Conservation (phyloP, 2,888 invertebrate genomes). For the Clistopyga incitator region DNA sequence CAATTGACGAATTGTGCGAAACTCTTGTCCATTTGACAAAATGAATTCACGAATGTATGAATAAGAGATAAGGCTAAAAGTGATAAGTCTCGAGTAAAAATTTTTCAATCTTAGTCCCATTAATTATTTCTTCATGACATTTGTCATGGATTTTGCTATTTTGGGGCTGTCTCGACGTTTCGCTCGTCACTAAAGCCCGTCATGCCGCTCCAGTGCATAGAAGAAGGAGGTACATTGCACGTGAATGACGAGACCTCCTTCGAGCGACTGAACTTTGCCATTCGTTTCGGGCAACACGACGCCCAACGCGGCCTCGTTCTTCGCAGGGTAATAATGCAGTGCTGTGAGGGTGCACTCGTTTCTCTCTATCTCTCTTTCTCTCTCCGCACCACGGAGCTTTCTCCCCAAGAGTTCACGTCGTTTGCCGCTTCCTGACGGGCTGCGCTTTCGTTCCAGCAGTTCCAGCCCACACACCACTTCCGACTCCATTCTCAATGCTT, state of each 20-base stretch:
- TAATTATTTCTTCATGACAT: background rate
- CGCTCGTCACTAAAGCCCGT: background rate
- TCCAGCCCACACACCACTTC: conserved; percentile 10
- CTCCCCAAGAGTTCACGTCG: conserved; percentile 40
- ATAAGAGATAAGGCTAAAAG: background rate
- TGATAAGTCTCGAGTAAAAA: background rate
- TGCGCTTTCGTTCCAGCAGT: conserved; percentile 45
- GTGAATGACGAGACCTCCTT: conserved; percentile 58
- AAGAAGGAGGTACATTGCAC: conserved; percentile 25
- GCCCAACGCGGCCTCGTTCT: conserved; percentile 45
- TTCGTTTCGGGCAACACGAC: conserved; percentile 55
- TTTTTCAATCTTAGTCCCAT: background rate
- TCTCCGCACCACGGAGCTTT: conserved; percentile 3
- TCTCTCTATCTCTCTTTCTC: conserved; percentile 20
- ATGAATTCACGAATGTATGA: background rate
- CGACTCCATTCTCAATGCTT: conserved; percentile 34
- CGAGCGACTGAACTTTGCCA: conserved; percentile 59
- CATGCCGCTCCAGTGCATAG: background rate
- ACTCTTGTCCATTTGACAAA: background rate
- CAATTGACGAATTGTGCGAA: no score
- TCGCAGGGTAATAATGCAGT: conserved; percentile 48
- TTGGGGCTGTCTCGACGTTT: background rate
- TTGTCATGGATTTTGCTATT: background rate
- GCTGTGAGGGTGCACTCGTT: conserved; percentile 41
- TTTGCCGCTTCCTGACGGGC: conserved; percentile 16